phyloP scores from a whole-genome alignment of 2,888 invertebrate species.

The Ormyrus pomaceus region DNA sequence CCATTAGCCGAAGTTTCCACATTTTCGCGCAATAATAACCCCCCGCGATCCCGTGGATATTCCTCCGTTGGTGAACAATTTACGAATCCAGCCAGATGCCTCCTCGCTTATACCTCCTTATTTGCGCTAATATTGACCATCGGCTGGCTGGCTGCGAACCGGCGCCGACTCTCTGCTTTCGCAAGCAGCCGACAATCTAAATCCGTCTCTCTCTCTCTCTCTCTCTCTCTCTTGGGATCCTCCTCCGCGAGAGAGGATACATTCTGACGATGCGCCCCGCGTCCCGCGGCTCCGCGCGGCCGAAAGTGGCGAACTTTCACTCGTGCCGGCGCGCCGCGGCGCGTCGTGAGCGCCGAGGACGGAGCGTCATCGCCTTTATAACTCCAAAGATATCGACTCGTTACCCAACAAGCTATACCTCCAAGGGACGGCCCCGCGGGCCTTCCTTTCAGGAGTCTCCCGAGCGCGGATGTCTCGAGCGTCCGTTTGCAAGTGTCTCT shows the following conservation, averaged over 20 bases:
- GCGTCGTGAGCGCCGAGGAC: not conserved
- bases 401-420: conserved; percentile 16
- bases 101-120: too few species aligned
- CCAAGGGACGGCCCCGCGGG: not conserved
- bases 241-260: too few species aligned
- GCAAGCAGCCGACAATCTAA: conserved; percentile 10
- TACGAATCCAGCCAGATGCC: too few species aligned
- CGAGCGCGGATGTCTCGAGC: not conserved
- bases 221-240: too few species aligned
- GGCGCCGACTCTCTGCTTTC: not conserved
- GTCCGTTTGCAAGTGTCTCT: too few species aligned
- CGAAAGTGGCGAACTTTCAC: conserved; percentile 41
- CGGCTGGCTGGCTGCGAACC: not conserved
- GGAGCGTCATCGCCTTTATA: conserved; percentile 26
- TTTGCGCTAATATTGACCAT: too few species aligned
- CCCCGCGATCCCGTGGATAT: too few species aligned
- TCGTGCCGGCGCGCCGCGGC: not conserved
- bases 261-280: not conserved
- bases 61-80: too few species aligned
- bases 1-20: not conserved
- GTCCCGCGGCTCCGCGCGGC: not conserved
- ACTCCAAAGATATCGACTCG: conserved; percentile 25
- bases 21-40: not conserved
- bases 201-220: not conserved
- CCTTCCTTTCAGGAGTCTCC: conserved; percentile 12